These are phyloP conservation scores for Drosophila rubida DNA, from an alignment of 2,888 invertebrate species.

Conservation along the genomic window DNA sequence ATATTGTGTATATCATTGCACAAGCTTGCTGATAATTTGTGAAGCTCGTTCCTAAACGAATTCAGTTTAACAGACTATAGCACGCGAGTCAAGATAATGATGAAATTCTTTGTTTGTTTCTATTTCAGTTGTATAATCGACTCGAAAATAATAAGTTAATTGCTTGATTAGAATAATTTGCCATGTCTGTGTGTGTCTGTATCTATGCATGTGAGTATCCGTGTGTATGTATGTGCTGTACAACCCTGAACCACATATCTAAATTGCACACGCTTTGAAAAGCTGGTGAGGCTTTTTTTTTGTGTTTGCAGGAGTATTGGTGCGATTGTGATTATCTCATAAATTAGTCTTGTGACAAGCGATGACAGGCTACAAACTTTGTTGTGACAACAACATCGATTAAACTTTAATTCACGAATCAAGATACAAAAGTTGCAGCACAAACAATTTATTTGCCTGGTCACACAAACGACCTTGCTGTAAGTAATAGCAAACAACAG, in stretches of 20 bases:
- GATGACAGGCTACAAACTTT: slow-evolving; percentile 58
- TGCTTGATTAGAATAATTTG: slow-evolving; percentile 72
- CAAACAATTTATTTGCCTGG: slow-evolving; percentile 6
- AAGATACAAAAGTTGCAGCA: slow-evolving; percentile 24
- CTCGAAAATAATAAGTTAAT: slow-evolving; percentile 66
- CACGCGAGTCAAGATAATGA: slow-evolving; percentile 50
- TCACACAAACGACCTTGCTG: slow-evolving; percentile 24
- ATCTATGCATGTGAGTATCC: slow-evolving; percentile 15
- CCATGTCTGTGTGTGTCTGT: slow-evolving; percentile 9
- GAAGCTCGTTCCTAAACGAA: slow-evolving; percentile 17
- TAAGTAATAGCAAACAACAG: slow-evolving; percentile 17
- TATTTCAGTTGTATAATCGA: slow-evolving; percentile 32
- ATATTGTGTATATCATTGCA: slow-evolving; percentile 7
- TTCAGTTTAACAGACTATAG: slow-evolving; percentile 20
- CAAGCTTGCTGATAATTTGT: slow-evolving; percentile 14
- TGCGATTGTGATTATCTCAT: slow-evolving; percentile 76
- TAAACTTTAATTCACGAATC: slow-evolving; percentile 50
- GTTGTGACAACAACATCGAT: slow-evolving; percentile 47
- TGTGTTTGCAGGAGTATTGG: slow-evolving; percentile 27
- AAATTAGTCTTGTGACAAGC: slow-evolving; percentile 82
- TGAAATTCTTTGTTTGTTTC: slow-evolving; percentile 16
- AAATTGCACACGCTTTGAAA: slow-evolving; percentile 35
- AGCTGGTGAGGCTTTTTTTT: slow-evolving; percentile 11
- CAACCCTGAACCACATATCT: slow-evolving; percentile 53
- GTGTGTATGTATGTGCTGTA: slow-evolving; percentile 27